Conservation (phyloP, 2,888 invertebrate species). For the Nymphalis c-album region DNA sequence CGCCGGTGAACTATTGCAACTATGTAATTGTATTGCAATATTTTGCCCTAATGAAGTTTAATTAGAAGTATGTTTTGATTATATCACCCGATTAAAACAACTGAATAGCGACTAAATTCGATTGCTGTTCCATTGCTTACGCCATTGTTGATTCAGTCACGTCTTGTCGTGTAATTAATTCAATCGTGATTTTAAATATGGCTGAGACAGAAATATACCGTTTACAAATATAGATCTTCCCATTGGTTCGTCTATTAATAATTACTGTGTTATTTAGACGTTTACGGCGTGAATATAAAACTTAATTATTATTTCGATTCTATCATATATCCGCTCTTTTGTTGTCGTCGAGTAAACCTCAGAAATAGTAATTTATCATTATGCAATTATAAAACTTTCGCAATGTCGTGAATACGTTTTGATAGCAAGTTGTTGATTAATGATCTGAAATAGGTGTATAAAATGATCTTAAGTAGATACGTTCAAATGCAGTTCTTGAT, state of each 20-base stretch:
- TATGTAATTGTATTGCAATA: not conserved
- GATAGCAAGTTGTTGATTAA: too few species aligned
- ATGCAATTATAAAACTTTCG: too few species aligned
- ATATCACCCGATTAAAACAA: not conserved
- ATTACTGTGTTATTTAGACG: not conserved
- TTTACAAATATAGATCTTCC: constrained; percentile 11
- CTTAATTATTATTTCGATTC: not conserved
- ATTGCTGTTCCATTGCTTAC: constrained; percentile 11
- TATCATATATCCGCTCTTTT: too few species aligned
- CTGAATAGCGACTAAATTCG: not conserved
- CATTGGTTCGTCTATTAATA: constrained; percentile 11
- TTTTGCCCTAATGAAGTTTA: not conserved
- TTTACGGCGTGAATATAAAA: not conserved
- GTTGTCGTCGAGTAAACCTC: too few species aligned
- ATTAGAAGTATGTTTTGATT: not conserved
- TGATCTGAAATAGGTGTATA: too few species aligned
- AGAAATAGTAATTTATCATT: too few species aligned
- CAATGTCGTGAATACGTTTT: too few species aligned
- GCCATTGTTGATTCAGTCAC: constrained; percentile 12
- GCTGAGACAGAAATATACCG: constrained; percentile 11
- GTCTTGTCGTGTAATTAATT: constrained; percentile 12
- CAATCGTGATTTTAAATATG: constrained; percentile 14
- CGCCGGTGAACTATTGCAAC: too few species aligned
- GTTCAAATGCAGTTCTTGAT: too few species aligned
- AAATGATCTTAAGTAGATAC: too few species aligned